Evolutionary conservation across 2,113 vertebrate species (phyloP).

Genomic region (Cettia cetti): DNA sequence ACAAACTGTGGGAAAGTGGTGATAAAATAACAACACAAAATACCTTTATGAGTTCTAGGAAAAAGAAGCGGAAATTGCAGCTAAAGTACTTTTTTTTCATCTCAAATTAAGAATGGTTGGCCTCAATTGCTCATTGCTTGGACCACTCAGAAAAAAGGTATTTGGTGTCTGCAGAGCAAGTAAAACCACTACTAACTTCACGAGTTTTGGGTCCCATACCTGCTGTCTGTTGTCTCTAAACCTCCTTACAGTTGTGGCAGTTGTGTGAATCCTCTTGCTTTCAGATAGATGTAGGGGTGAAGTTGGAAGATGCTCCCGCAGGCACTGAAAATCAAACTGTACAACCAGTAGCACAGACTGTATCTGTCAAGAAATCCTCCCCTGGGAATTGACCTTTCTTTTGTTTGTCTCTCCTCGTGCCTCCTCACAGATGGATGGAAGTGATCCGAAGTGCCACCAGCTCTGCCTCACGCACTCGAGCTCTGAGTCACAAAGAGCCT

Average conservation of each 20-base stretch:
- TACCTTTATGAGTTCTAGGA: background rate
- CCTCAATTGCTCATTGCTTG: background rate
- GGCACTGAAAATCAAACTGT: background rate
- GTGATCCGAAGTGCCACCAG: conserved; percentile 96
- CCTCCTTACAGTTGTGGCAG: background rate
- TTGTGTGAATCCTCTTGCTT: background rate
- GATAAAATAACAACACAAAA: background rate
- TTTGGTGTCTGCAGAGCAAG: background rate
- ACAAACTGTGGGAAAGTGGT: background rate
- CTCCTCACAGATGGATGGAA: conserved; percentile 90
- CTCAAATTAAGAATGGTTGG: background rate
- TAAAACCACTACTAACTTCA: background rate
- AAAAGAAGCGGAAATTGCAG: background rate
- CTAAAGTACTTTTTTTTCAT: background rate
- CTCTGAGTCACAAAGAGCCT: conserved; percentile 85
- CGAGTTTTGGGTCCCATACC: fast-evolving
- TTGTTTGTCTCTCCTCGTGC: background rate
- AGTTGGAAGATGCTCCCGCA: background rate
- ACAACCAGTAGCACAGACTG: fast-evolving
- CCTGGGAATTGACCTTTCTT: background rate
- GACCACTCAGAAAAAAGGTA: background rate
- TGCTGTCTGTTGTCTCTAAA: background rate
- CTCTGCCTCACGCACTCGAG: conserved; percentile 77
- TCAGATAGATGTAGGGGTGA: background rate
- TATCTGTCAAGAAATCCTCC: background rate